Percentiles rank a stretch among this genome's conserved stretches.
Conservation (phyloP, 2,888 invertebrate species). For the Dichetophora obliterata region DNA sequence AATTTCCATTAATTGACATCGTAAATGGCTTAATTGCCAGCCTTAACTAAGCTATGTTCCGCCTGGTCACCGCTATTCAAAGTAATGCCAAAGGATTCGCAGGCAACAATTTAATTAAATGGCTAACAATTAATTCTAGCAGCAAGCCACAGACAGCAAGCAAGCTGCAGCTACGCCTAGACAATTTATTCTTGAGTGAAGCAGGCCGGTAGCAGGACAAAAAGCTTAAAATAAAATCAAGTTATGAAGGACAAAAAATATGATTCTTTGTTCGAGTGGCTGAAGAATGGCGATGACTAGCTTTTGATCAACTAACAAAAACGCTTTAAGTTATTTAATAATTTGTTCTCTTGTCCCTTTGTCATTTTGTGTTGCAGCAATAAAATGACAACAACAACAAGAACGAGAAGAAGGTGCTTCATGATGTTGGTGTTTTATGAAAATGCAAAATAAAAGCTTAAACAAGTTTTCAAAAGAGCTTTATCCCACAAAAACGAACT, state of each 20-base stretch:
- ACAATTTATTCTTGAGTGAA: neutral
- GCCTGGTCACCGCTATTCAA: no score
- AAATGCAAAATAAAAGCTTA: neutral
- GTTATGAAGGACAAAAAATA: neutral
- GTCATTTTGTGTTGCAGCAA: neutral
- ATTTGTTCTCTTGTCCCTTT: neutral
- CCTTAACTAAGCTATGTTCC: no score
- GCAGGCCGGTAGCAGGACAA: neutral
- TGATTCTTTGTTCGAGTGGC: neutral
- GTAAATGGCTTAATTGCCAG: no score
- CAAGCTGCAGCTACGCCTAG: neutral
- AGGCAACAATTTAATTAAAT: constrained; percentile 17
- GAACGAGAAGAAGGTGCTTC: constrained; percentile 6
- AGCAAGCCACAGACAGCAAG: neutral
- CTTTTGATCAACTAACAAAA: constrained; percentile 18
- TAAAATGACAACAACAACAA: constrained; percentile 5
- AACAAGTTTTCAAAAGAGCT: neutral
- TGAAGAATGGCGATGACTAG: constrained; percentile 1
- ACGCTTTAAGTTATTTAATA: constrained; percentile 13
- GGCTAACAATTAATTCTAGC: constrained; percentile 12
- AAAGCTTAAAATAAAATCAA: neutral
- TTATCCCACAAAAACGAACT: neutral
- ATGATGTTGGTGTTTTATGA: neutral
- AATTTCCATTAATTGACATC: no score
- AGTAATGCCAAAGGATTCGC: no score